Conservation (phyloP, 1,140 invertebrate genomes). For the Drosophila obscura region DNA sequence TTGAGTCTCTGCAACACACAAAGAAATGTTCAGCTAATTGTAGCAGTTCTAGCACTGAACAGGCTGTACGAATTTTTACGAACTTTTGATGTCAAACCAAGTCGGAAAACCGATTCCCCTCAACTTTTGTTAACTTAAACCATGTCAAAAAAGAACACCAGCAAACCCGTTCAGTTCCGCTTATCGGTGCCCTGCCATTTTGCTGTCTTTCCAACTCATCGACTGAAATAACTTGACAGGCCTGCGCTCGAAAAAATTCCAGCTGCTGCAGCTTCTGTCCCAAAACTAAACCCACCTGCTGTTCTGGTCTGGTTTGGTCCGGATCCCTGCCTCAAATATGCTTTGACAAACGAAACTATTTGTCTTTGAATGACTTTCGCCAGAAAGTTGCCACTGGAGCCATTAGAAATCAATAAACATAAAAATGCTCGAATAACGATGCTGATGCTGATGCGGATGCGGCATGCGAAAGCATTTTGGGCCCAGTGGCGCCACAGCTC, state of each 20-base stretch:
- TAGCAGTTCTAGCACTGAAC: constrained; percentile 25
- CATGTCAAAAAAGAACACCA: background rate
- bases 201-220: constrained; percentile 58
- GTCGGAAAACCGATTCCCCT: too few relatives aligned
- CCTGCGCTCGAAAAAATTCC: background rate
- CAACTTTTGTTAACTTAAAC: too few relatives aligned
- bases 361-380: constrained; percentile 69
- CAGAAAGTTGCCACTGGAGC: constrained; percentile 42
- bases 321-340: constrained; percentile 46
- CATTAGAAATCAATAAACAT: constrained; percentile 73
- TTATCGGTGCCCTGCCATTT: constrained; percentile 43
- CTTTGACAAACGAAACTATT: constrained; percentile 78
- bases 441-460: constrained; percentile 20
- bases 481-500: constrained; percentile 5
- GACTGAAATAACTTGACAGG: constrained; percentile 49
- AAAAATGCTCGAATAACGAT: constrained; percentile 72
- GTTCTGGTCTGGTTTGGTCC: constrained; percentile 9
- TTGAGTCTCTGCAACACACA: constrained; percentile 31
- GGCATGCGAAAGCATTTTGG: constrained; percentile 31
- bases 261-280: constrained; percentile 1
- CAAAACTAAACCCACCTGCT: constrained; percentile 29
- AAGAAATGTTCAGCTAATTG: constrained; percentile 68
- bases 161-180: constrained; percentile 1
- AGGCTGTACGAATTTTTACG: background rate
- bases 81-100: background rate